Evolutionary conservation across 1,140 invertebrate genomes (phyloP).

Genomic region (Pteromalus puparum): DNA sequence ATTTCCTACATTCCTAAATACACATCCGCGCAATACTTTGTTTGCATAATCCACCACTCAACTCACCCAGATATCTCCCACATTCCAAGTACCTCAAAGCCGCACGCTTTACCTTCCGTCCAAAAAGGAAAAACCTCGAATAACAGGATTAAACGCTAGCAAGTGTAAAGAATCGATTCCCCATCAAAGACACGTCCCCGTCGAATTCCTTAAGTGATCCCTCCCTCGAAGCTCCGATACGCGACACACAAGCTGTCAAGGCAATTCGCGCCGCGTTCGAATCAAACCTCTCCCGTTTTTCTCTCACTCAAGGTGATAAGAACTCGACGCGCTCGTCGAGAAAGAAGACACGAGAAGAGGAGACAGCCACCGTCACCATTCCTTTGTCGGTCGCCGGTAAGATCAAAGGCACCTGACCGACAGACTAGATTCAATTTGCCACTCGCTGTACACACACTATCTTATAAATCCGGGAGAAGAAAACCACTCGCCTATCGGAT

Average conservation of each 20-base stretch:
- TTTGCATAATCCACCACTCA: not conserved
- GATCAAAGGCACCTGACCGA: constrained; percentile 29
- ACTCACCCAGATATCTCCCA: not conserved
- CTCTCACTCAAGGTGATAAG: constrained; percentile 16
- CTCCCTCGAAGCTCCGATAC: not conserved
- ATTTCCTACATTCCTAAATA: too few relatives aligned
- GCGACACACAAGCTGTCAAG: not conserved
- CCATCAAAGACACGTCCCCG: not conserved
- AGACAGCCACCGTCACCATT: not conserved
- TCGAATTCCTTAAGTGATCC: not conserved
- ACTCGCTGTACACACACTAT: constrained; percentile 1
- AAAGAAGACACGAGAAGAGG: not conserved
- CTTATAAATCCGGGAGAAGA: constrained; percentile 9
- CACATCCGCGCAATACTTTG: too few relatives aligned
- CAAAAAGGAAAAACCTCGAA: not conserved
- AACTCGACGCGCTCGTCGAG: not conserved
- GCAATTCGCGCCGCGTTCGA: not conserved
- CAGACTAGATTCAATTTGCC: constrained; percentile 46
- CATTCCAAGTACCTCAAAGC: not conserved
- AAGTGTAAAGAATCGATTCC: constrained; percentile 7
- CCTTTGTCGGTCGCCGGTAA: constrained; percentile 29
- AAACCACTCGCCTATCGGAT: not conserved
- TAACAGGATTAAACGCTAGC: not conserved
- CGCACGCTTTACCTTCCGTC: not conserved
- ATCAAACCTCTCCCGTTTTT: not conserved